phyloP scores from a whole-genome alignment of 2,797 vertebrate species.

The Fundulus diaphanus region DNA sequence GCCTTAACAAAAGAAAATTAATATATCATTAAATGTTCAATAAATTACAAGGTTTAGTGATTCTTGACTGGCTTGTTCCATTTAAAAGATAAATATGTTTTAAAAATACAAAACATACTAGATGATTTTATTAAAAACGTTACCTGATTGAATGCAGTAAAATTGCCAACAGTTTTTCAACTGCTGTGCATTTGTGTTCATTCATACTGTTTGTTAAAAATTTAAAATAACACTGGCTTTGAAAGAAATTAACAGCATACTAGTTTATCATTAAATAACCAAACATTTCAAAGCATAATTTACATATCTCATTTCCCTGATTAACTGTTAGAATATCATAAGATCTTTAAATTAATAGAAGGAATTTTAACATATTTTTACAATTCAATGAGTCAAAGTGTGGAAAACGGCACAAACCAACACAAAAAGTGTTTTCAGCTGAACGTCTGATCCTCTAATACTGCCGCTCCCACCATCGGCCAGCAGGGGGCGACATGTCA shows the following conservation, averaged over 20 bases:
- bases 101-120: background rate
- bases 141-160: background rate
- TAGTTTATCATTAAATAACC: background rate
- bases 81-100: conserved; percentile 5
- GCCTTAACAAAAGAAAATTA: conserved; percentile 26
- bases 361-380: conserved; percentile 1
- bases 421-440: no score
- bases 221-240: background rate
- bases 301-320: conserved; percentile 49
- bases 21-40: conserved; percentile 14
- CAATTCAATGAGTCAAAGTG: conserved; percentile 20
- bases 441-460: background rate
- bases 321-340: conserved; percentile 25
- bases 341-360: conserved; percentile 2
- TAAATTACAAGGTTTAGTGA: background rate
- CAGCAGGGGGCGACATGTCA: conserved; percentile 6
- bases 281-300: background rate
- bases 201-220: background rate
- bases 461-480: background rate
- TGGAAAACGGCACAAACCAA: background rate
- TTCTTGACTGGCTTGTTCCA: background rate
- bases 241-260: background rate
- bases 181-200: background rate
- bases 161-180: background rate
- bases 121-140: background rate